Evolutionary conservation across 2,797 vertebrate genomes (phyloP), one percentile per base, ranked within the genome.

Genomic region (Garrulus glandarius): DNA sequence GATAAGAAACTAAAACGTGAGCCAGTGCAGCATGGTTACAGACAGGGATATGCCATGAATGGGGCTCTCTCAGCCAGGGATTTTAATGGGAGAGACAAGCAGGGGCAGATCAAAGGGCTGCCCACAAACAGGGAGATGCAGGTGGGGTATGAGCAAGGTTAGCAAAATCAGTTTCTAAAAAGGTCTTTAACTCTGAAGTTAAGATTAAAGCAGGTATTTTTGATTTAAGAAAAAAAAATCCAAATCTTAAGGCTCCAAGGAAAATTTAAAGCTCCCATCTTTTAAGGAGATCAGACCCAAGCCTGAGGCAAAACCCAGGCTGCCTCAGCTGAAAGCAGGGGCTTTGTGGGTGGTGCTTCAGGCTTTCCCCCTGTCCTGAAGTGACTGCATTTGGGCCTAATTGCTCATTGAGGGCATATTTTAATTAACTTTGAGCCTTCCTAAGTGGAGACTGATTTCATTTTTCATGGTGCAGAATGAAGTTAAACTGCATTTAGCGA

Each of bases 401-500:
- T 67, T 90, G 32, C 57, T 91, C 41, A 9, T 11, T 56, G 55
- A 78, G 52, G 20, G 30, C 18, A 32, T 60, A 57, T 76, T 84
- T 81, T 92, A 89, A 93, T 88, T 88, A 94, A 90, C 89, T 86
- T 72, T 60, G 64, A 84, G 63, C 55, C 46, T 77, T 87, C 30
- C 68, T 91, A 80, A 47, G 61, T 50, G 43, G n/a, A 80, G 18
- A 50, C 59, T 13, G 49, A 81, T 50, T 78, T 55, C 57, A 63
- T 87, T 78, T 87, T 43, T 70, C 57, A 64, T 41, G 57, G 34
- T 9, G 24, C 43, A 85, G 46, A 83, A 30, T 47, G 57, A 93
- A 69, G 36, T 67, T 77, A 70, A 92, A 59, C 46, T 92, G 64
- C 59, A 63, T 65, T 85, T 77, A 91, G 91, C 44, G 79, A 63